phyloP scores from a whole-genome alignment of 2,888 invertebrate species.

The Tineola bisselliella region DNA sequence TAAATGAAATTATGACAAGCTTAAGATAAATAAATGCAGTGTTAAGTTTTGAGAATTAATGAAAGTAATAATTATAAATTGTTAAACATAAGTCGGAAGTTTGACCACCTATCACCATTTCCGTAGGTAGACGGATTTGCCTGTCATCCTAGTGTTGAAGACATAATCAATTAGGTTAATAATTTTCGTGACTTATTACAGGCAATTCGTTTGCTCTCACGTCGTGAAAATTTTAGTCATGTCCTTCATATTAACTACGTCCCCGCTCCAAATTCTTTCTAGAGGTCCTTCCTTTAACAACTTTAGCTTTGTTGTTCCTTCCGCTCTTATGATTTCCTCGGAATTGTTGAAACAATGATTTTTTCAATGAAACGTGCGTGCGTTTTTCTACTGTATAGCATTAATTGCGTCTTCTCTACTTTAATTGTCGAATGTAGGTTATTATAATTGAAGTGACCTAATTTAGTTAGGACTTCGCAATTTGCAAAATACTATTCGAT shows the following conservation, averaged over 20 bases:
- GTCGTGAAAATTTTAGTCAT: not conserved
- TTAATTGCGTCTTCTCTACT: not conserved
- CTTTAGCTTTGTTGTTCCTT: not conserved
- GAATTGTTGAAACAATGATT: not conserved
- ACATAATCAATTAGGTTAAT: too few species aligned
- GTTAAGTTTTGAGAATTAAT: too few species aligned
- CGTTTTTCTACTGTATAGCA: not conserved
- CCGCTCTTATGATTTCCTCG: not conserved
- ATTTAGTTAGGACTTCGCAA: not conserved
- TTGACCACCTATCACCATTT: too few species aligned
- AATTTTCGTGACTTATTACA: too few species aligned
- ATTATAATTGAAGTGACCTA: not conserved
- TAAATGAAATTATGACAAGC: too few species aligned
- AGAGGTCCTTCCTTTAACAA: not conserved
- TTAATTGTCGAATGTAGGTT: not conserved
- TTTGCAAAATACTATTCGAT: not conserved
- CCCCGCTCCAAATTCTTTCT: not conserved
- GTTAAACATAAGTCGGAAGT: too few species aligned
- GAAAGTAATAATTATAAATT: too few species aligned
- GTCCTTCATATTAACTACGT: not conserved
- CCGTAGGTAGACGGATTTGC: too few species aligned
- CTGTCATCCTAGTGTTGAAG: too few species aligned
- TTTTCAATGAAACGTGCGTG: constrained; percentile 1
- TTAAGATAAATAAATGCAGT: too few species aligned
- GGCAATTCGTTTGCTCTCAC: too few species aligned